Conservation (phyloP, 2,888 invertebrate species). For the Petrolisthes cinctipes region DNA sequence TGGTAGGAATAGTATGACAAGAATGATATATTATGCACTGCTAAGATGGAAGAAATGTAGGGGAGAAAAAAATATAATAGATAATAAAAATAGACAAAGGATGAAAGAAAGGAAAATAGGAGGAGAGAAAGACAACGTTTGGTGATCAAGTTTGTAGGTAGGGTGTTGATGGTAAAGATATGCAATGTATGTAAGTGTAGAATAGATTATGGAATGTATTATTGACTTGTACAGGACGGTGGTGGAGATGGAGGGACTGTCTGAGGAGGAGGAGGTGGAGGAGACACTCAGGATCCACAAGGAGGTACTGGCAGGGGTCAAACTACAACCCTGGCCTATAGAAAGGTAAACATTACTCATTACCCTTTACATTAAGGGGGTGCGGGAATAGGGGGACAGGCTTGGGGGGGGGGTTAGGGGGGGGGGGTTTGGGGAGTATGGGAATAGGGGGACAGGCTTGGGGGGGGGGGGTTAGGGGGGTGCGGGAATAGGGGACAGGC, state of each 20-base stretch:
- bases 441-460: no score
- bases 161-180: no score
- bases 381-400: no score
- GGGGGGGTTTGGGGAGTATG: no score
- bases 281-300: conserved; percentile 92
- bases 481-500: no score
- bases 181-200: no score
- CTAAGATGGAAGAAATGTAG: neutral
- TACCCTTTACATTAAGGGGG: no score
- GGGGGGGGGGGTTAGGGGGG: no score
- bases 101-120: neutral
- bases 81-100: neutral
- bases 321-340: conserved; percentile 71
- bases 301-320: conserved; percentile 88
- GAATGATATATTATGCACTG: no score
- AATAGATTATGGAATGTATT: neutral
- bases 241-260: conserved; percentile 60
- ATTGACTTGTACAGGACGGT: conserved; percentile 51
- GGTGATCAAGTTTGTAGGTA: no score
- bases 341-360: conserved; percentile 64
- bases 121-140: neutral
- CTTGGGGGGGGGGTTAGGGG: no score
- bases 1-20: no score
- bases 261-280: conserved; percentile 79
- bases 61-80: neutral